Conservation (phyloP, 2,888 invertebrate species). For the Plebejus argus region DNA sequence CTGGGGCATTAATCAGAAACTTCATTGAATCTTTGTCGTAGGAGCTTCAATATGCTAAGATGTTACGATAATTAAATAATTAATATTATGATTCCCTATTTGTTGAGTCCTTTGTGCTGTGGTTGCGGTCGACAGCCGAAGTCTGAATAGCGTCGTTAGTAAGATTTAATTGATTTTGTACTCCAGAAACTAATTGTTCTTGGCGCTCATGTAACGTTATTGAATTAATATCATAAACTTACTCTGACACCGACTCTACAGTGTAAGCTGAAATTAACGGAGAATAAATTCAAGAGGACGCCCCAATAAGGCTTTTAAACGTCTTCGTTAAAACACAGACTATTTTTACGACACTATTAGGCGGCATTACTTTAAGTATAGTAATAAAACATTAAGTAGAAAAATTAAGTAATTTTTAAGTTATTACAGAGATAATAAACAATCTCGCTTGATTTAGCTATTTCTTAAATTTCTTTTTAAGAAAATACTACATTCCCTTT, state of each 20-base stretch:
- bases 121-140: constrained; percentile 55
- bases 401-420: neutral
- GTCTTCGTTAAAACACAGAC: neutral
- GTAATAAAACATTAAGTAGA: neutral
- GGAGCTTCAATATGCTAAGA: neutral
- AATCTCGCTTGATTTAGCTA: too few species aligned
- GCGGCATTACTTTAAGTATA: neutral
- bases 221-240: constrained; percentile 63
- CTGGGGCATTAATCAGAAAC: neutral
- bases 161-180: constrained; percentile 77
- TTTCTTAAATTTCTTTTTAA: too few species aligned
- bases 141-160: constrained; percentile 54
- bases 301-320: neutral
- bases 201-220: constrained; percentile 72
- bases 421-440: too few species aligned
- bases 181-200: constrained; percentile 76
- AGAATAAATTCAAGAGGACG: neutral
- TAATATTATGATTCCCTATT: constrained; percentile 36
- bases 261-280: neutral
- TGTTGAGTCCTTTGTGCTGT: constrained; percentile 62
- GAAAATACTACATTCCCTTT: too few species aligned
- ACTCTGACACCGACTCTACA: constrained; percentile 17
- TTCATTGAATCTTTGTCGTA: constrained; percentile 2
- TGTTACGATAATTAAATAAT: constrained; percentile 23
- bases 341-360: constrained; percentile 8